Conservation (phyloP, 2,888 invertebrate genomes). For the Beris chalybata region DNA sequence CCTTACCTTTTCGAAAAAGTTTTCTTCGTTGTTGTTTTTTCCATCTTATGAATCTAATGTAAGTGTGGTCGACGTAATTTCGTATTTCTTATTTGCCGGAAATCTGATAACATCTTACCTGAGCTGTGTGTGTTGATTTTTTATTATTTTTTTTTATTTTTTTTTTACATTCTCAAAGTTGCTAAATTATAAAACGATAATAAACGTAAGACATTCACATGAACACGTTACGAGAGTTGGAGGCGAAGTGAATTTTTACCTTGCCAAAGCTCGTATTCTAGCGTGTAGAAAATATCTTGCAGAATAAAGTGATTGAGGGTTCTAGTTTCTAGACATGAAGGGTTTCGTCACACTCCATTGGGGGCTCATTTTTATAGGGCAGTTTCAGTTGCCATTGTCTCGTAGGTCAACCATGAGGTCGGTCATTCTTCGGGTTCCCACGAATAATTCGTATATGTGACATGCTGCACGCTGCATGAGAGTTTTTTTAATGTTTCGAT, state of each 20-base stretch:
- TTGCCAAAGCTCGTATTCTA: constrained; percentile 1
- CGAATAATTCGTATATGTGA: constrained; percentile 7
- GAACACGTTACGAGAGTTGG: background rate
- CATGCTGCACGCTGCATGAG: too few relatives aligned
- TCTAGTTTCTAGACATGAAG: background rate
- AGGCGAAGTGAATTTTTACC: constrained; percentile 3
- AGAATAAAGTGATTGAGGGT: constrained; percentile 1
- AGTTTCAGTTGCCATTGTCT: background rate
- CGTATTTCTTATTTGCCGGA: constrained; percentile 37
- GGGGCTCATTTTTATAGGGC: background rate
- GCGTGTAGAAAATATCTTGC: background rate
- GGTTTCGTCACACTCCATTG: constrained; percentile 24
- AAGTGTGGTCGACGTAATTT: constrained; percentile 28
- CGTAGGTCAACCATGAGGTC: constrained; percentile 27
- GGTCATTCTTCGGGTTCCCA: constrained; percentile 36
- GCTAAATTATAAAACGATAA: constrained; percentile 36
- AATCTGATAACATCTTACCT: constrained; percentile 36
- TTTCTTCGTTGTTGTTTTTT: constrained; percentile 2
- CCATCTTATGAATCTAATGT: background rate
- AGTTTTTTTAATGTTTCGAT: too few relatives aligned
- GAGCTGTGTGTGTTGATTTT: constrained; percentile 9
- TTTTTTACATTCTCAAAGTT: constrained; percentile 1
- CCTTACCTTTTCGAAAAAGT: constrained; percentile 1
- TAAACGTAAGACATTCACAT: constrained; percentile 28
- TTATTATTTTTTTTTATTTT: constrained; percentile 20